Evolutionary conservation across 2,113 vertebrate genomes (phyloP), one percentile per base, ranked within the genome.

Genomic region (Cyrtonyx montezumae): DNA sequence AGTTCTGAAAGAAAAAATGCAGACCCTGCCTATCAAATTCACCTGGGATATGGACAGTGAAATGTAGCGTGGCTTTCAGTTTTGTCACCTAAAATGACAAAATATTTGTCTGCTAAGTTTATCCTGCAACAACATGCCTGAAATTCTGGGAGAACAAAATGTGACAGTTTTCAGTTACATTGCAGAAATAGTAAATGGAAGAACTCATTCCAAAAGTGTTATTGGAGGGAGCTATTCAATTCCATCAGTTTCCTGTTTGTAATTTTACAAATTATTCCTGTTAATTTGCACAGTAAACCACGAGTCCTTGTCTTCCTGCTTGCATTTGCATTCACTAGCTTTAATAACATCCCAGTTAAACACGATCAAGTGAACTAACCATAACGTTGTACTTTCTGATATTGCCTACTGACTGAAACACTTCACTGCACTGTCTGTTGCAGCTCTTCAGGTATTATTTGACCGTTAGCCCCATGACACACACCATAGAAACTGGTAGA

Each of bases 31-130:
- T 34, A 51, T 97, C 67, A 95, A 94, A 58, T 94, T 94, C 59
- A 67, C 69, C 56, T 97, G 96, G 97, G 93, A 97, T 71, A 78
- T 87, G 25, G 76, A 94, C 6, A 65, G 96, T 8, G 45, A 92
- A 58, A 14, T 32, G 16, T 91, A 94, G 45, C 11, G 19, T 16
- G 40, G 18, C 32, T 79, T 37, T 45, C 49, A 65, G 11, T 10
- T 63, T 53, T 65, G 36, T 70, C 63, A 46, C 32, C 43, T n/a
- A n/a, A n/a, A n/a, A n/a, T n/a, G n/a, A n/a, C n/a, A n/a, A n/a
- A n/a, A n/a, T n/a, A n/a, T n/a, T n/a, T n/a, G n/a, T n/a, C n/a
- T n/a, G n/a, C n/a, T n/a, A n/a, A 45, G 18, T 43, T 84, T 36
- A 12, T 22, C 19, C 17, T 20, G 28, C 9, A 51, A 23, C 25